A percentile compares a stretch with the other conserved stretches of the same genome.
These are phyloP conservation scores for Sitobion miscanthi DNA, from an alignment of 1,140 invertebrate genomes.

Conservation along the genomic window DNA sequence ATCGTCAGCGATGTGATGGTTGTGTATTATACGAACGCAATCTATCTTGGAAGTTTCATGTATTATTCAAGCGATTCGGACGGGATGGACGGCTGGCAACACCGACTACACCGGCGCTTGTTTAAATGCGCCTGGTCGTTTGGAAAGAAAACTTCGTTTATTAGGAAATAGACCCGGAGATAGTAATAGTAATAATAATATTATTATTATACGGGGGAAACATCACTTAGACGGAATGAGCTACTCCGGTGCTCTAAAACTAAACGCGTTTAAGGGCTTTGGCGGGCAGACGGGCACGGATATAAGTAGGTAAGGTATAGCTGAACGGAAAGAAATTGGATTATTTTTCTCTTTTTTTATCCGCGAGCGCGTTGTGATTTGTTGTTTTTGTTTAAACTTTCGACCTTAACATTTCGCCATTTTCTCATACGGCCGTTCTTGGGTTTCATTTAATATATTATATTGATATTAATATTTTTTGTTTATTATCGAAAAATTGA, in stretches of 20 bases:
- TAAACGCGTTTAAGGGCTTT: not conserved
- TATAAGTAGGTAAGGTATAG: not conserved
- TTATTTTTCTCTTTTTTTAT: not conserved
- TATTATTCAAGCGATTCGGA: slow-evolving; percentile 17
- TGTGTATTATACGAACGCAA: slow-evolving; percentile 7
- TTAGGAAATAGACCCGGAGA: not conserved
- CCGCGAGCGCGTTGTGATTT: not conserved
- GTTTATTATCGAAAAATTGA: not conserved
- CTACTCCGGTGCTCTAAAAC: not conserved
- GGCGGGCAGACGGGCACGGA: not conserved
- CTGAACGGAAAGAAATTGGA: not conserved
- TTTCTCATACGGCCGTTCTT: not conserved
- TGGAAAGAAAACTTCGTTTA: slow-evolving; percentile 12
- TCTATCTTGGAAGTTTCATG: slow-evolving; percentile 18
- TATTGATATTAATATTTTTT: not conserved
- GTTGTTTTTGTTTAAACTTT: not conserved
- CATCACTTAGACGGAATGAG: not conserved
- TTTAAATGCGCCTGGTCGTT: not conserved
- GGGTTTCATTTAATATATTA: not conserved
- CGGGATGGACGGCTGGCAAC: not conserved
- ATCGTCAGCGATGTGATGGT: slow-evolving; percentile 5
- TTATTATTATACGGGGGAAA: not conserved
- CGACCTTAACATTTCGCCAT: not conserved
- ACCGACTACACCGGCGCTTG: not conserved
- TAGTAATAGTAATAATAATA: slow-evolving; percentile 7